A percentile compares a stretch with the other conserved stretches of the same genome.
These are phyloP conservation scores for Anser brachyrhynchus DNA, from an alignment of 2,113 vertebrate genomes.

Conservation along the genomic window DNA sequence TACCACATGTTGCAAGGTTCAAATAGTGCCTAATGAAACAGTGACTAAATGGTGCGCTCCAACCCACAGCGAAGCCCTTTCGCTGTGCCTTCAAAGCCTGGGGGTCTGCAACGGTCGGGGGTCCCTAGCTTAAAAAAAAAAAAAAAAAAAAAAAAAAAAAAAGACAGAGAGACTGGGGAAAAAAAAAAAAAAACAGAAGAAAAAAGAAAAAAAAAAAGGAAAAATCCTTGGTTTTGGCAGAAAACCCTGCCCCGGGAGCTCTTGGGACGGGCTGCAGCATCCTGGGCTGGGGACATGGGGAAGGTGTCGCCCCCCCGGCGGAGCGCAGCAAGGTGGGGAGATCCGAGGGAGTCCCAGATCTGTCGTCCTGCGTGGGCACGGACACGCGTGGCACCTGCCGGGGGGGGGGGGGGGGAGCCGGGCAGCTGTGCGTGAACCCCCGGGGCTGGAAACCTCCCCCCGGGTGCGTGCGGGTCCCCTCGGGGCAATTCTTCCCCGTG, in stretches of 20 bases:
- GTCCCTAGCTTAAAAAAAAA: conserved; percentile 69
- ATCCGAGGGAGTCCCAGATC: no score
- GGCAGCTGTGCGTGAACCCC: neutral
- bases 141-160: neutral
- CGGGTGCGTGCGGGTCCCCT: no score
- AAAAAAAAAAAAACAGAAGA: neutral
- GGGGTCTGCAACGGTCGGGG: conserved; percentile 75
- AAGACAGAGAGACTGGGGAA: no score
- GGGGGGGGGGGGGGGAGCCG: fast-evolving
- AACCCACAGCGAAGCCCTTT: conserved; percentile 81
- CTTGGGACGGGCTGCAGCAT: neutral
- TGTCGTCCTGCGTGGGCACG: no score
- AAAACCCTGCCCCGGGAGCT: conserved; percentile 73
- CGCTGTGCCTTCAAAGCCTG: conserved; percentile 83
- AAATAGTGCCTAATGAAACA: conserved; percentile 98
- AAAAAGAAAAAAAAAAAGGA: neutral
- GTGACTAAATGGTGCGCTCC: conserved; percentile 90
- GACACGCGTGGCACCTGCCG: neutral
- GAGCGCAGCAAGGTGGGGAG: neutral
- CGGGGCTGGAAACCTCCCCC: neutral
- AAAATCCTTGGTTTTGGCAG: conserved; percentile 78
- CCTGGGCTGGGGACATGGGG: neutral
- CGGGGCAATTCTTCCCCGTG: neutral
- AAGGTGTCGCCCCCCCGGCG: neutral
- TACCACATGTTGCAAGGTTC: conserved; percentile 98